A percentile compares a stretch with the other conserved stretches of the same genome.
Conservation (phyloP, 1,140 invertebrate species). For the Lutraria rhynchaena region DNA sequence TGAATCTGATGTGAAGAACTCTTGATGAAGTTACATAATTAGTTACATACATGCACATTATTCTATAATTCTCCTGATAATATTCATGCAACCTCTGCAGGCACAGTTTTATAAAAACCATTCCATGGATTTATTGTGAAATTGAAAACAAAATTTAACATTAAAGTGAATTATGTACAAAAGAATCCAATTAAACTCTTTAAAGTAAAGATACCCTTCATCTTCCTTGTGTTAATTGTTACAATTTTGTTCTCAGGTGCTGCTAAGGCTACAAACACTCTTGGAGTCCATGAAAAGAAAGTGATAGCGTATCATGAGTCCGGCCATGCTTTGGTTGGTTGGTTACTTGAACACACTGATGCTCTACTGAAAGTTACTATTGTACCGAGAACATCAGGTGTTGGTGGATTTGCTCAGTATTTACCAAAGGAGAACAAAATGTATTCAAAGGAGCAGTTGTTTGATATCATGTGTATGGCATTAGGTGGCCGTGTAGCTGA, state of each 20-base stretch:
- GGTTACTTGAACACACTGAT: constrained; percentile 96
- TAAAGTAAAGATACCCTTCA: too few relatives aligned
- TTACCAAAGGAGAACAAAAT: constrained; percentile 15
- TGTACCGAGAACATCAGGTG: constrained; percentile 36
- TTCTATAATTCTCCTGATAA: too few relatives aligned
- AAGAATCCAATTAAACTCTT: too few relatives aligned
- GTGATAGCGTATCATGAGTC: constrained; percentile 98
- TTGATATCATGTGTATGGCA: constrained; percentile 97
- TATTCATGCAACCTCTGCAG: too few relatives aligned
- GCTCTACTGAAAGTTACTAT: constrained; percentile 91
- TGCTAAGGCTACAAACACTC: constrained; percentile 97
- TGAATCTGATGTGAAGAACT: too few relatives aligned
- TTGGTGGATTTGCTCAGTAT: constrained; percentile 38
- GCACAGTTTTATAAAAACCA: too few relatives aligned
- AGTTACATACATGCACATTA: too few relatives aligned
- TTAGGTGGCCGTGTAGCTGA: constrained; percentile 96
- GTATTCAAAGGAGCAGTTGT: constrained; percentile 85
- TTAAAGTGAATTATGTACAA: too few relatives aligned
- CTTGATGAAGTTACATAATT: too few relatives aligned
- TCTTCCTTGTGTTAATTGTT: too few relatives aligned
- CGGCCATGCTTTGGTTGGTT: constrained; percentile 97
- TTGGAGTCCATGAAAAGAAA: constrained; percentile 82
- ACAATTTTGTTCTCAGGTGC: constrained; percentile 86
- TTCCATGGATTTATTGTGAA: too few relatives aligned
- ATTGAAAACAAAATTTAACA: too few relatives aligned